Conservation (phyloP, 2,113 vertebrate species). For the Ceyx melanurus region DNA sequence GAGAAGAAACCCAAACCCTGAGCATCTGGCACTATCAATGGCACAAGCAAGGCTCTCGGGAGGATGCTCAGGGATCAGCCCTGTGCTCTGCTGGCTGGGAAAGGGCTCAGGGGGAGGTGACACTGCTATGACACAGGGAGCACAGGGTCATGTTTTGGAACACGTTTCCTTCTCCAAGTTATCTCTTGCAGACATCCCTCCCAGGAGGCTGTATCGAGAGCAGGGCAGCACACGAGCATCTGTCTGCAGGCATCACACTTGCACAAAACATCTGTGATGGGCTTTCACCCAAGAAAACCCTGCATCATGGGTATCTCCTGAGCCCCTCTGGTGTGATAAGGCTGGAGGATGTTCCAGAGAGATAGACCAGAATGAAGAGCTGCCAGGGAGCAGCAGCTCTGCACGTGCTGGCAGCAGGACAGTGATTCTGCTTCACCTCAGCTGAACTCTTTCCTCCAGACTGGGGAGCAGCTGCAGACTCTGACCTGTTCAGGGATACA, state of each 20-base stretch:
- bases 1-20: neutral
- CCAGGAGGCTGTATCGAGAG: neutral
- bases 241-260: neutral
- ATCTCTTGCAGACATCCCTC: slow-evolving; percentile 26
- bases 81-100: neutral
- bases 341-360: slow-evolving; percentile 26
- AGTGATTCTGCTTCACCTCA: slow-evolving; percentile 14
- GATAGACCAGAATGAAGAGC: slow-evolving; percentile 35
- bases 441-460: slow-evolving; percentile 24
- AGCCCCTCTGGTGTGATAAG: neutral
- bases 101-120: slow-evolving; percentile 20
- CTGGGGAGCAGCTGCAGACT: neutral
- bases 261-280: neutral
- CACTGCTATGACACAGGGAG: neutral
- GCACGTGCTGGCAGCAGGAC: neutral
- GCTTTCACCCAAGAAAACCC: neutral
- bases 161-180: neutral
- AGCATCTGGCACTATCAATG: slow-evolving; percentile 7
- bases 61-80: slow-evolving; percentile 39
- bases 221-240: neutral
- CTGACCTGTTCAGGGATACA: neutral
- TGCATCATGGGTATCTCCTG: neutral
- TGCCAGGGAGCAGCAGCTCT: neutral
- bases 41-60: slow-evolving; percentile 32
- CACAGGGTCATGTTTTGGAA: neutral